phyloP scores from a whole-genome alignment of 2,888 invertebrate genomes.

The Sinopyrophorus schimmeli region DNA sequence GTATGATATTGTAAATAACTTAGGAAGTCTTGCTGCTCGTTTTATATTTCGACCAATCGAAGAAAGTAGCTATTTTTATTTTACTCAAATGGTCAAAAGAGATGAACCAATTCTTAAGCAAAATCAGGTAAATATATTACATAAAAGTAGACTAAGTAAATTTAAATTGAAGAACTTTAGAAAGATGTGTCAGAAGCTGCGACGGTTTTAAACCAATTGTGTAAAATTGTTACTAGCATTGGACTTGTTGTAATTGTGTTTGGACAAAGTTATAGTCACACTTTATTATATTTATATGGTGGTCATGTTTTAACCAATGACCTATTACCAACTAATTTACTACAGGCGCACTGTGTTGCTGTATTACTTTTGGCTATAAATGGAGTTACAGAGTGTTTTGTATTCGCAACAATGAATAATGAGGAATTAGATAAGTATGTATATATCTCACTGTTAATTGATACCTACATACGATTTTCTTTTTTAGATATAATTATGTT shows the following conservation, averaged over 20 bases:
- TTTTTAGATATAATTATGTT: slow-evolving; percentile 83
- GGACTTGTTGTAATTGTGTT: slow-evolving; percentile 86
- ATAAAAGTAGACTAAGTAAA: no score
- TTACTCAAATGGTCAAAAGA: slow-evolving; percentile 87
- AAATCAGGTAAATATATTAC: slow-evolving; percentile 63
- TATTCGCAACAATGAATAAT: slow-evolving; percentile 93
- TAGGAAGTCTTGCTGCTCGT: slow-evolving; percentile 94
- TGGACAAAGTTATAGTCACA: slow-evolving; percentile 90
- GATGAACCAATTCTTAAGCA: slow-evolving; percentile 75
- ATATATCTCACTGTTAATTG: not conserved
- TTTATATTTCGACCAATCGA: slow-evolving; percentile 97
- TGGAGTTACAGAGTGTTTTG: slow-evolving; percentile 96
- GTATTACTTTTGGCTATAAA: slow-evolving; percentile 91
- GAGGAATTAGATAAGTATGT: slow-evolving; percentile 81
- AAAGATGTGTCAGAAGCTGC: slow-evolving; percentile 75
- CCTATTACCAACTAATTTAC: slow-evolving; percentile 73
- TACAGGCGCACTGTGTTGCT: slow-evolving; percentile 88
- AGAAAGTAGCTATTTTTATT: slow-evolving; percentile 95
- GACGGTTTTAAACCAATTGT: slow-evolving; percentile 76
- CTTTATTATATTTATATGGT: slow-evolving; percentile 84
- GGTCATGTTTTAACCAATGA: slow-evolving; percentile 78
- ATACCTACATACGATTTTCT: no score
- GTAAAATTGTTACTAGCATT: slow-evolving; percentile 84
- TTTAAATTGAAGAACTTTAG: no score
- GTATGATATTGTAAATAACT: slow-evolving; percentile 96